Percentiles rank a stretch among this genome's conserved stretches.
Evolutionary conservation across 37 sponge, comb jelly and placozoan genomes (phyloP).

Genomic region (Lycopodina hypogea): DNA sequence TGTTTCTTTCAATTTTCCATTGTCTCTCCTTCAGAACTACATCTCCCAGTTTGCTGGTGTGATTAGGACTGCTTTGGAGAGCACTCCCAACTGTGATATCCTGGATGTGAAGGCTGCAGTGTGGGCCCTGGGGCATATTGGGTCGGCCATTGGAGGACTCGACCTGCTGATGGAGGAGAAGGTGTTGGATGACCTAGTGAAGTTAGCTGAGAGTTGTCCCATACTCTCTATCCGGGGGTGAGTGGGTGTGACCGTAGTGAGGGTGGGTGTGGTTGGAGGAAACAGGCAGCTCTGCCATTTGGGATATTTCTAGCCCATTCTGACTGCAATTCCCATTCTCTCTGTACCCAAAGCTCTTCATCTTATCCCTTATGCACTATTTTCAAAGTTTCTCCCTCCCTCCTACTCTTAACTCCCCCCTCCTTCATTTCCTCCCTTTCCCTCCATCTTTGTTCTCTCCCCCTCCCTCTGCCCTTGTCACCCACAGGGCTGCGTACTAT

Average conservation of each 20-base stretch:
- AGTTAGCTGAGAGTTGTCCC: slow-evolving; percentile 51
- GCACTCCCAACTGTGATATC: slow-evolving; percentile 21
- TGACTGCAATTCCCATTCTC: too few relatives aligned
- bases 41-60: slow-evolving; percentile 29
- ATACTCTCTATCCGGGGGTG: slow-evolving; percentile 76
- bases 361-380: too few relatives aligned
- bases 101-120: slow-evolving; percentile 69
- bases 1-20: too few relatives aligned
- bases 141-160: slow-evolving; percentile 61
- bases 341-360: too few relatives aligned
- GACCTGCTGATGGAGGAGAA: slow-evolving; percentile 49
- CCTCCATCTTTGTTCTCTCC: background rate
- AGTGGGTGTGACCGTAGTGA: slow-evolving; percentile 1
- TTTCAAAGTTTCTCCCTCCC: slow-evolving; percentile 1
- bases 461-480: background rate
- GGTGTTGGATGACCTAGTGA: slow-evolving; percentile 42
- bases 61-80: slow-evolving; percentile 2
- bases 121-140: slow-evolving; percentile 91
- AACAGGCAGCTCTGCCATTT: background rate
- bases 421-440: background rate
- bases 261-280: background rate
- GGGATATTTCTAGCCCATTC: too few relatives aligned
- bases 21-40: slow-evolving; percentile 55
- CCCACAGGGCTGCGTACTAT: slow-evolving; percentile 77
- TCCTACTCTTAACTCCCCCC: background rate